These are phyloP conservation scores for Chunga burmeisteri DNA, from an alignment of 2,113 vertebrate genomes.

Conservation along the genomic window DNA sequence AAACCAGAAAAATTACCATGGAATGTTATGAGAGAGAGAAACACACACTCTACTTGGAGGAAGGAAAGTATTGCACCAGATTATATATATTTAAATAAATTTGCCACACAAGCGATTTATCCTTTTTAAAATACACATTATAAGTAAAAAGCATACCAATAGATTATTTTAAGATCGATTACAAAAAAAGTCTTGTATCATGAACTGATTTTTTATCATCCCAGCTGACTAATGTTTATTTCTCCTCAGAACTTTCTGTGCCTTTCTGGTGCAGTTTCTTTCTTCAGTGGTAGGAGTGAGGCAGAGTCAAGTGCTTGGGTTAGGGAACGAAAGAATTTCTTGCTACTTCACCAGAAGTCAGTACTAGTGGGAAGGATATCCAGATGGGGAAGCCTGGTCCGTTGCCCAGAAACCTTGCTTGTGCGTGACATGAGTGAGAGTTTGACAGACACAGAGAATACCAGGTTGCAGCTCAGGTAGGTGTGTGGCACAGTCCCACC, in stretches of 20 bases:
- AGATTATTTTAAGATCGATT: background rate
- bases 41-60: background rate
- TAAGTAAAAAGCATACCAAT: background rate
- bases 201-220: background rate
- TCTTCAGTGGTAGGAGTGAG: accelerated
- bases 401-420: constrained; percentile 8
- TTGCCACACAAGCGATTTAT: background rate
- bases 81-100: background rate
- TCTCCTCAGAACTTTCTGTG: background rate
- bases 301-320: background rate
- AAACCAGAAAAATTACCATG: background rate
- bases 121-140: background rate
- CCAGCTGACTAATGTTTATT: background rate
- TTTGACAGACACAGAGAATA: background rate
- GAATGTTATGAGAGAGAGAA: background rate
- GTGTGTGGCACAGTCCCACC: background rate
- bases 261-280: background rate
- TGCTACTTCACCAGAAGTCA: background rate
- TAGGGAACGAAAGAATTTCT: background rate
- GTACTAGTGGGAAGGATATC: background rate
- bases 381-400: constrained; percentile 30
- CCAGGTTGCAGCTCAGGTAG: background rate
- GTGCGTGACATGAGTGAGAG: background rate
- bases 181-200: background rate
- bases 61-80: background rate